A percentile compares a stretch with the other conserved stretches of the same genome.
phyloP scores from a whole-genome alignment of 2,113 vertebrate species.

The Propithecus coquereli region DNA sequence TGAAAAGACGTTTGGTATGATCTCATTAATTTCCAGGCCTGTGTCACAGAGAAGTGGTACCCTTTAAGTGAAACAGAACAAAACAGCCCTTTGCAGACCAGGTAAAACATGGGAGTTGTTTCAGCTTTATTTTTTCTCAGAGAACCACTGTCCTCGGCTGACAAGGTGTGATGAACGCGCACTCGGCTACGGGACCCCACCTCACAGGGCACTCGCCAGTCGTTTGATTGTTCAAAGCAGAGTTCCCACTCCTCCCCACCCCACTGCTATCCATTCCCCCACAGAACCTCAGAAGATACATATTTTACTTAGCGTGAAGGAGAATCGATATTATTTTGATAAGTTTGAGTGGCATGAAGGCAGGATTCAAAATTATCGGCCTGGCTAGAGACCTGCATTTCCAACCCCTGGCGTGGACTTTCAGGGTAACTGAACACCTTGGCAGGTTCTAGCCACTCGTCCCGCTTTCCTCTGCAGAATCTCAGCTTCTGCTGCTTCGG shows the following conservation, averaged over 20 bases:
- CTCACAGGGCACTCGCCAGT: too few species aligned
- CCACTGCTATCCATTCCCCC: neutral
- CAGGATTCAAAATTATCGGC: neutral
- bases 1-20: neutral
- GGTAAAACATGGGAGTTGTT: neutral
- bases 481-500: fast-evolving
- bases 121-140: neutral
- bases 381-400: neutral
- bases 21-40: neutral
- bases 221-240: neutral
- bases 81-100: neutral
- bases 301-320: neutral
- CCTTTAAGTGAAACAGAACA: neutral
- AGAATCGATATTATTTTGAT: neutral
- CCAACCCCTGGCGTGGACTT: neutral
- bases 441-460: neutral
- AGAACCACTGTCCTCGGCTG: neutral
- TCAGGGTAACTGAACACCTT: neutral
- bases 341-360: neutral
- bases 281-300: neutral
- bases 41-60: neutral
- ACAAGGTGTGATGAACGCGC: neutral
- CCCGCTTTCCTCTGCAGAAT: neutral
- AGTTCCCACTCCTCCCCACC: neutral
- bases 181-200: neutral